phyloP scores from a whole-genome alignment of 92 coral and sea anemone species.

The Umimayanthus kanabou region DNA sequence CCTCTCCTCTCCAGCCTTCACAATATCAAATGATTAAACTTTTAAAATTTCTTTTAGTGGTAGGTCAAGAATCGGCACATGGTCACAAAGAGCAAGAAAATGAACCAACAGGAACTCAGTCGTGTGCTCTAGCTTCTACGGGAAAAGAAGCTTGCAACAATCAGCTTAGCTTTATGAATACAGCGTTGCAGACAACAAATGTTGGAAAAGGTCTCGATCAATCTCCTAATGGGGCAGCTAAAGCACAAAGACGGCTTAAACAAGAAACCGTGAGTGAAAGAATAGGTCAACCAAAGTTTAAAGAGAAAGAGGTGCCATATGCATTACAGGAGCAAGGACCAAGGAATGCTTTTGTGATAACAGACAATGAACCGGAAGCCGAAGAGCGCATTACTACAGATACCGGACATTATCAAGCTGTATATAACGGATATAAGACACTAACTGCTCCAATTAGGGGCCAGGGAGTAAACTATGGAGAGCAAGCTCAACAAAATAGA shows the following conservation, averaged over 20 bases:
- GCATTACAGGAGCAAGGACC: background rate
- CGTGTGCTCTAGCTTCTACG: background rate
- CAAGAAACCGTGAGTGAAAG: too few relatives aligned
- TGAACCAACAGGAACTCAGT: background rate
- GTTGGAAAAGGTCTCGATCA: background rate
- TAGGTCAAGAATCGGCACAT: background rate
- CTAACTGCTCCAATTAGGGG: background rate
- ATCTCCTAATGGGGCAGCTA: background rate
- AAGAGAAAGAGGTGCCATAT: background rate
- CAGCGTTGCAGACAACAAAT: too few relatives aligned
- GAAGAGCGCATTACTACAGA: background rate
- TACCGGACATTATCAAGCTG: constrained; percentile 6
- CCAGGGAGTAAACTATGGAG: background rate
- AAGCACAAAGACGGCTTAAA: background rate
- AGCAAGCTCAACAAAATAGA: background rate
- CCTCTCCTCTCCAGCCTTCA: background rate
- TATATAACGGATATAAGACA: background rate
- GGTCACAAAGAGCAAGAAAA: background rate
- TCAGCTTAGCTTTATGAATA: background rate
- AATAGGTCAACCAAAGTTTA: background rate
- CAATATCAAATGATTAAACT: background rate
- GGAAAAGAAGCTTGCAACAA: background rate
- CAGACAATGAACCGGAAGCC: background rate
- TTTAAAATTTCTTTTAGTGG: background rate
- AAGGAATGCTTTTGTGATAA: background rate